Base-by-base conservation (phyloP, 2,888 invertebrate species). In the Aporophyla nigra region DNA sequence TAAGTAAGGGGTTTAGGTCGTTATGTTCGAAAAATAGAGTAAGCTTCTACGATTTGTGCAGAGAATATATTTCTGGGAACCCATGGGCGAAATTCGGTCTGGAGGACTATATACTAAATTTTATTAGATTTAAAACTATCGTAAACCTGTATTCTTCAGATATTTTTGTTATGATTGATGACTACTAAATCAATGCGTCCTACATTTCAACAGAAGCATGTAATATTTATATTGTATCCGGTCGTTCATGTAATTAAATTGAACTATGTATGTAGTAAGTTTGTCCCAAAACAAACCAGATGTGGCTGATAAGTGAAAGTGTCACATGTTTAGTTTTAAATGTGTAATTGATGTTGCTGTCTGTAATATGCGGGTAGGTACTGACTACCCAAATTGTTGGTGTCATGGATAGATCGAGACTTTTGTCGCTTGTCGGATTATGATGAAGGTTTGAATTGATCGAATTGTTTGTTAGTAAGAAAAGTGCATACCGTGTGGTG, bases 301-400 rank as follows among this genome's bases (percentile, higher is more conserved):
- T 83, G 78, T 69, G 40, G 75, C 75, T 65, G 69, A 59, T 63
- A 65, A 87, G 87, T 83, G 88, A 88, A 88, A 88, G 87, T 87
- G 83, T 82, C 82, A 74, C 75, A 78, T 80, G 78, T 62, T 68
- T 10, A 10, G 67, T 80, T 82, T 78, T 67, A 80, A 84, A 71
- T 78, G 70, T 76, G 81, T 84, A 79, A 86, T 87, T 88, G 83
- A 83, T 79, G 78, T 76, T 66, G 27, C 67, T 68, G 80, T 65
- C 54, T 62, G 83, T 54, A 53, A 62, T 53, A 88, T 88, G 88
- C 87, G 88, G 87, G 88, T 59, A 49, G 33, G 2, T 27, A 10
- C 51, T 63, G 21, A 24, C 16, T 58, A 16, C 16, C 27, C 5
- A 71, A 71, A 56, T 24, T 63, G 71, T 56, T 49, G 58, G 49